Evolutionary conservation across 2,113 vertebrate genomes (phyloP).

Genomic region (Lynx canadensis): DNA sequence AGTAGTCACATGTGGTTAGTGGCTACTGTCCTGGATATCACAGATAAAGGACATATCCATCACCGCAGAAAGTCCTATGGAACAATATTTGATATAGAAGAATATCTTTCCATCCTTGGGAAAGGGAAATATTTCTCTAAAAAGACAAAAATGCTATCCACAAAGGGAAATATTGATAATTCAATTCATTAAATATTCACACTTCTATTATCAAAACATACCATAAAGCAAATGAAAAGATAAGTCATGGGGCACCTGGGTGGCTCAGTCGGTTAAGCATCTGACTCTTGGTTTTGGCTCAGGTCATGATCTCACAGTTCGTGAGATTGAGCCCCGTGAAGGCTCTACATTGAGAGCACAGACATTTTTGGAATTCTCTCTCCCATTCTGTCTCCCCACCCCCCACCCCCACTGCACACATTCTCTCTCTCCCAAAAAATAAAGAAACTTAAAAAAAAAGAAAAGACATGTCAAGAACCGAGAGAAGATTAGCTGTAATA

Average conservation of each 20-base stretch:
- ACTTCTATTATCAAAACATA: background rate
- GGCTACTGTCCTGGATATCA: background rate
- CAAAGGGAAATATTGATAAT: background rate
- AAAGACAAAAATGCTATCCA: background rate
- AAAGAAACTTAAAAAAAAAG: background rate
- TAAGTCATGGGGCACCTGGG: background rate
- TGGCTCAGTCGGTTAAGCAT: too few relatives aligned
- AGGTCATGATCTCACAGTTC: too few relatives aligned
- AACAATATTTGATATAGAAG: background rate
- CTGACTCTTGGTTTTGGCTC: too few relatives aligned
- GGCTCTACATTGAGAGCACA: too few relatives aligned
- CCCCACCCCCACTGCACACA: too few relatives aligned
- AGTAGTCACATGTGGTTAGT: too few relatives aligned
- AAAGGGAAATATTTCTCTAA: background rate
- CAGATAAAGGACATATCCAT: background rate
- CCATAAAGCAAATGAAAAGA: background rate
- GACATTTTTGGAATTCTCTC: too few relatives aligned
- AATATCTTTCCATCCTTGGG: background rate
- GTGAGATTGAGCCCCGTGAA: too few relatives aligned
- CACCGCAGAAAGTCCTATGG: background rate
- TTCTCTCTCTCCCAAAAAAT: too few relatives aligned
- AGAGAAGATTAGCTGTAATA: background rate
- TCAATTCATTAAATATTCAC: background rate
- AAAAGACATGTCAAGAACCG: background rate
- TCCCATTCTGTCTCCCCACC: too few relatives aligned